Percentiles rank a stretch among this genome's conserved stretches.
These are phyloP conservation scores for Cephalotes varians DNA, from an alignment of 2,888 invertebrate genomes.

Conservation along the genomic window DNA sequence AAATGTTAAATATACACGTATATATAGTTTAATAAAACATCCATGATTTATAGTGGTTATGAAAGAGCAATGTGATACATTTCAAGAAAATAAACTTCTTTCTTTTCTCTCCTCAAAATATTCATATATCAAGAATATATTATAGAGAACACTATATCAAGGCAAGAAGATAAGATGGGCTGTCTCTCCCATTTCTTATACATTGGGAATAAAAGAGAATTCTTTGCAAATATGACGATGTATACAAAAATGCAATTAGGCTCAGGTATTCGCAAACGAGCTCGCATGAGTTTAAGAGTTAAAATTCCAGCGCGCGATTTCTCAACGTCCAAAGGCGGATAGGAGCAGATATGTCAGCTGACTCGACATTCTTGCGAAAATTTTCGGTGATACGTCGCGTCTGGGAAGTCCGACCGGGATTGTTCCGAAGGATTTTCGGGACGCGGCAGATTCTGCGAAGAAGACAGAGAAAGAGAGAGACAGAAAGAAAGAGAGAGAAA, in stretches of 20 bases:
- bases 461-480: neutral
- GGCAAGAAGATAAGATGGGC: neutral
- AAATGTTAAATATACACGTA: neutral
- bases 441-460: conserved; percentile 33
- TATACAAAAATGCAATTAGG: conserved; percentile 23
- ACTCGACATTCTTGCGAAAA: conserved; percentile 65
- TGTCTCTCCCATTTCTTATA: neutral
- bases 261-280: neutral
- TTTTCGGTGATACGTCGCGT: conserved; percentile 60
- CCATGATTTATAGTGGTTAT: neutral
- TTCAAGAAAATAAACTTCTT: neutral
- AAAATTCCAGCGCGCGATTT: conserved; percentile 34
- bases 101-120: neutral
- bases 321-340: conserved; percentile 34
- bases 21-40: neutral
- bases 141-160: neutral
- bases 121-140: neutral
- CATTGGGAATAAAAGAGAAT: neutral
- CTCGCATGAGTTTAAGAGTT: neutral
- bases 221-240: neutral
- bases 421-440: conserved; percentile 46
- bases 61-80: neutral
- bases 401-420: conserved; percentile 52
- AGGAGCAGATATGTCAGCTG: conserved; percentile 9
- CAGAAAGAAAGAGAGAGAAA: conserved; percentile 2